A percentile compares a stretch with the other conserved stretches of the same genome.
Conservation (phyloP, 2,888 invertebrate species). For the Candidula unifasciata region DNA sequence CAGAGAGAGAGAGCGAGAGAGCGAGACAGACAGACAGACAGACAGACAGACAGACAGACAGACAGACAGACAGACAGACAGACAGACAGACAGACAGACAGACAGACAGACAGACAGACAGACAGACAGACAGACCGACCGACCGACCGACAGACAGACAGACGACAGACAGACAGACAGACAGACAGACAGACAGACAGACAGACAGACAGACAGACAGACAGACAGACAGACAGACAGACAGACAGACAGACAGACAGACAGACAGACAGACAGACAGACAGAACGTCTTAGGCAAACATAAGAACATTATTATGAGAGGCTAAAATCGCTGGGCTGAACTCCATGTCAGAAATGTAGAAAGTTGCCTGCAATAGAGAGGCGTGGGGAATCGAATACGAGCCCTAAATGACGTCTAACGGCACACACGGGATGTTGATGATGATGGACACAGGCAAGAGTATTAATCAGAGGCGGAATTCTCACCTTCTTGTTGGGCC, state of each 20-base stretch:
- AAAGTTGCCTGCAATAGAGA: too few relatives aligned
- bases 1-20: neutral
- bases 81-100: constrained; percentile 27
- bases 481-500: constrained; percentile 65
- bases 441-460: too few relatives aligned
- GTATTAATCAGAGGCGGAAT: neutral
- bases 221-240: neutral
- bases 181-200: too few relatives aligned
- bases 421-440: too few relatives aligned
- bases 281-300: too few relatives aligned
- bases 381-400: too few relatives aligned
- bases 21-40: neutral
- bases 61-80: constrained; percentile 36
- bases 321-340: too few relatives aligned
- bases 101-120: neutral
- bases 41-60: constrained; percentile 25
- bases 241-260: constrained; percentile 8
- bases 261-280: neutral
- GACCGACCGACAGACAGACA: neutral
- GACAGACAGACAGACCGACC: neutral
- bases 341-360: too few relatives aligned
- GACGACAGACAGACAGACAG: too few relatives aligned
- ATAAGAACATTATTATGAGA: too few relatives aligned
- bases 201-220: neutral
- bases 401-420: too few relatives aligned